These are phyloP conservation scores for Coryphaenoides rupestris DNA, from an alignment of 2,113 vertebrate genomes.

Conservation along the genomic window DNA sequence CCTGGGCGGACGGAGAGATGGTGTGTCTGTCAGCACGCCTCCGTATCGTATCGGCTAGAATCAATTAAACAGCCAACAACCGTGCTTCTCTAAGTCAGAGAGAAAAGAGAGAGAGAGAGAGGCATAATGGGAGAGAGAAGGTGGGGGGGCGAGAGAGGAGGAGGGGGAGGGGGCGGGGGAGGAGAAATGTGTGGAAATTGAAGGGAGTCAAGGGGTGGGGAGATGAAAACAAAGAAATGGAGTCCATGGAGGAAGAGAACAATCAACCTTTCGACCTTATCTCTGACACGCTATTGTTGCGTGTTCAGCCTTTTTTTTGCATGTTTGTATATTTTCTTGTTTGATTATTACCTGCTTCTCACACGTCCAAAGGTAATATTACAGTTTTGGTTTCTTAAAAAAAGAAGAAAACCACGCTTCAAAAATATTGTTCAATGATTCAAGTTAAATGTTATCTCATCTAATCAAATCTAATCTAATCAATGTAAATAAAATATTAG, in stretches of 20 bases:
- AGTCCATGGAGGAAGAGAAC: background rate
- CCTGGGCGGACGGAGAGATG: constrained; percentile 93
- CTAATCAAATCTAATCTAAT: too few species aligned
- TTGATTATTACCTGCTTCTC: too few species aligned
- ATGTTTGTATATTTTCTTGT: too few species aligned
- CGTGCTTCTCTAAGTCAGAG: constrained; percentile 73
- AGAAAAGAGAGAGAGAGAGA: constrained; percentile 63
- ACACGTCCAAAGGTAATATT: too few species aligned
- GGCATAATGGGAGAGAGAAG: constrained; percentile 57
- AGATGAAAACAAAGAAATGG: constrained; percentile 15
- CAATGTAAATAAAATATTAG: too few species aligned
- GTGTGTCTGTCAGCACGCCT: constrained; percentile 82
- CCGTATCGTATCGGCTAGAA: constrained; percentile 84
- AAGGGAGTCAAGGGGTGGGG: background rate
- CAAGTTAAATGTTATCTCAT: too few species aligned
- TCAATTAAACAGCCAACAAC: constrained; percentile 91
- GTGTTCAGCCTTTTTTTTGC: too few species aligned
- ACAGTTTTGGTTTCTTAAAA: too few species aligned
- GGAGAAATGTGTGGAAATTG: constrained; percentile 4
- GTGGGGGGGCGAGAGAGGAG: constrained; percentile 43
- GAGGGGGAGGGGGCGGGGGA: constrained; percentile 1
- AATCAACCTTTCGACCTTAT: background rate
- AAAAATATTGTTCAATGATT: too few species aligned
- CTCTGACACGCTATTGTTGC: too few species aligned
- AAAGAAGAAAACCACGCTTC: too few species aligned